A percentile compares a stretch with the other conserved stretches of the same genome.
Evolutionary conservation across 92 coral and sea anemone genomes (phyloP).

Genomic region (Hydrozoanthus gracilis): DNA sequence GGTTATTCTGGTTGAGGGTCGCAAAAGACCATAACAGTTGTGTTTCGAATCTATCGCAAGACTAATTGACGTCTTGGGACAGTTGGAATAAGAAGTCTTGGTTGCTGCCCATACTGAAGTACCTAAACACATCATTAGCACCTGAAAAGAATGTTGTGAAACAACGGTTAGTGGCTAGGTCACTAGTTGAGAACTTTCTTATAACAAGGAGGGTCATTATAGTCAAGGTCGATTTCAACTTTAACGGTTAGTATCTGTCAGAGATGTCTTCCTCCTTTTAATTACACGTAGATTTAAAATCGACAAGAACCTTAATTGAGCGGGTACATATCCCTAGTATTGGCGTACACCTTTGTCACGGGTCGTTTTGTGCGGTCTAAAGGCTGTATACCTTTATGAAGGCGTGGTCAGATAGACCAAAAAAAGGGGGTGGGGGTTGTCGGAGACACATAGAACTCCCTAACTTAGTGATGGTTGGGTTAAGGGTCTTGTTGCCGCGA

Average conservation of each 20-base stretch:
- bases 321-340: conserved; percentile 1
- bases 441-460: conserved; percentile 35
- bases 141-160: no score
- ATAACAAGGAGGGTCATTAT: no score
- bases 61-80: no score
- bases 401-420: conserved; percentile 47
- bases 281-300: background rate
- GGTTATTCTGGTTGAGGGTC: no score
- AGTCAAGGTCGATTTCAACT: background rate
- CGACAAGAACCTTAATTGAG: background rate
- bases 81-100: no score
- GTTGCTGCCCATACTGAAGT: no score
- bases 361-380: conserved; percentile 3
- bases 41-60: no score
- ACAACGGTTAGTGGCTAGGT: no score
- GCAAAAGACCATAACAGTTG: no score
- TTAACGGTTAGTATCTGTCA: background rate
- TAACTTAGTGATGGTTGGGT: conserved; percentile 15
- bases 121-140: no score
- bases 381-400: background rate
- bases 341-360: conserved; percentile 15
- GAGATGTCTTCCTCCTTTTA: conserved; percentile 1
- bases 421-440: conserved; percentile 29
- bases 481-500: no score
- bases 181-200: no score